Evolutionary conservation across 30 jellyfish, hydroid and myxozoan species (phyloP), one percentile per base, ranked within the genome.

Genomic region (Aurelia sp.): DNA sequence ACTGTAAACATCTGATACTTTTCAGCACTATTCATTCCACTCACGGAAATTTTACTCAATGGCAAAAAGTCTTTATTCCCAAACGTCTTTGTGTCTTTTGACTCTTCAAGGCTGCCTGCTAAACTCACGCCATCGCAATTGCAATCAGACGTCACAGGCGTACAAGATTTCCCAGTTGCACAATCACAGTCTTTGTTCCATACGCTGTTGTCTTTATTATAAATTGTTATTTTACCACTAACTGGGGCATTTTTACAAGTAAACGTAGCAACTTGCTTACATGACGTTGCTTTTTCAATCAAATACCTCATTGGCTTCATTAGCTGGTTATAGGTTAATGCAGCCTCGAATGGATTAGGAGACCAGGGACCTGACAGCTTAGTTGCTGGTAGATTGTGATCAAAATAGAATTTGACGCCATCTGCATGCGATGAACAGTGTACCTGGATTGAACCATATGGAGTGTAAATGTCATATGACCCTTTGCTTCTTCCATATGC

Each of bases 311-410:
- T 57, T 9, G 27, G 40, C 3, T 13, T 19, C 65, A 0, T 57
- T 58, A 55, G 48, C 7, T 76, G 21, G 18, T 59, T 74, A 22
- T 76, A 76, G n/a, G 16, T 37, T 37, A 76, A 23, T n/a, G n/a
- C 12, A 62, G 65, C 63, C 22, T 76, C 66, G 41, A 57, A 76
- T 11, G 37, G 31, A 7, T 21, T 61, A 13, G 37, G 40, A 4
- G 21, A 63, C 86, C 86, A 76, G 13, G 77, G 86, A 37, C 65
- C 35, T 17, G 86, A 53, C 9, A 76, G 66, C 37, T 76, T 76
- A 13, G 40, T 58, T 15, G 76, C 15, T n/a, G 86, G 64, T 19
- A 21, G 1, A 40, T 19, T 50, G 18, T 62, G 66, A 13, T 19
- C 50, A 62, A 76, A 16, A 40, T 76, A 59, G 40, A 53, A 76